Base-by-base conservation (phyloP, 1,140 invertebrate genomes). In the Lutraria rhynchaena region DNA sequence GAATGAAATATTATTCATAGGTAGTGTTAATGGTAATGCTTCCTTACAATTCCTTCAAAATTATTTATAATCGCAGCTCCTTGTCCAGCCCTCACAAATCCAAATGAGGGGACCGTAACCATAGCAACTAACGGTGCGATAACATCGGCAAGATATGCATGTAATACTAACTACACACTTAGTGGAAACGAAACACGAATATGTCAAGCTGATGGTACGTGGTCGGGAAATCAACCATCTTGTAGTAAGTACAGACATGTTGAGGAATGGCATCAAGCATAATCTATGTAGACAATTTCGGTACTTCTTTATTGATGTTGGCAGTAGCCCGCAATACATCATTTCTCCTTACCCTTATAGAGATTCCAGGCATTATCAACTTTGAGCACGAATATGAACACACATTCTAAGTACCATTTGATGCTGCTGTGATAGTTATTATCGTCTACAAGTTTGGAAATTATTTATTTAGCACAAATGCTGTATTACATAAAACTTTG, bases 141-240 rank as follows among this genome's bases (percentile, higher is more conserved):
- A 41, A 75, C 73, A 1, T 61, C n/a, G 22, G 73, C 73, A 29
- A 44, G 3, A 1, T 75, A 60, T 31, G 35, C n/a, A 41, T 75
- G 73, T 49, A 41, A 49, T 17, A 41, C 1, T 5, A 24, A 46
- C 7, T 61, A 75, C 17, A 46, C 73, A 2, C 37, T 75, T 3
- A 49, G 35, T 44, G 73, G 73, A 7, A 31, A 46, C 31, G 41
- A 44, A 31, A 75, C 55, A 44, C 4, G 73, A 31, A 27, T 49
- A 29, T 75, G 73, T 41, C 73, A 75, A 37, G 37, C n/a, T 13
- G 31, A 75, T 29, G 57, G 55, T 15, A 60, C 37, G 33, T 75
- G 73, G 73, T 29, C 37, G 0, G 73, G 41, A 19, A 4, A 15
- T n/a, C 11, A 44, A 31, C 73, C 73, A 11, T 44, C 73, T 22